Base-by-base conservation (phyloP, 1,140 invertebrate species). In the Scaptomyza graminum region DNA sequence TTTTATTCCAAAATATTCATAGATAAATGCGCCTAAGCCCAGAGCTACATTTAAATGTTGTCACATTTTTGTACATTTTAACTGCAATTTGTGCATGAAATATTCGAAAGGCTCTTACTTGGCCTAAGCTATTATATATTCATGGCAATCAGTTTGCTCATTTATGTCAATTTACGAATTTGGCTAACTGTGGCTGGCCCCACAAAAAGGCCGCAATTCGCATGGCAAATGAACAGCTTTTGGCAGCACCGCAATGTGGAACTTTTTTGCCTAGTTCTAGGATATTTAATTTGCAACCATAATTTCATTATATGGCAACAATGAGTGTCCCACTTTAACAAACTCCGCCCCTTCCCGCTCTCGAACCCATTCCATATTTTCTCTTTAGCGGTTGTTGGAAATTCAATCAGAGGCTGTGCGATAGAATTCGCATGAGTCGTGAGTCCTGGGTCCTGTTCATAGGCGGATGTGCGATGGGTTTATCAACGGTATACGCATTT, bases 401-500 rank as follows among this genome's bases (percentile, higher is more conserved):
- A 84, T 84, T 84, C 77, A 84, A 84, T 84, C 82, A 85, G 76
- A 56, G 50, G 25, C 31, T 34, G 5, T 13, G 25, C 66, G 57
- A 60, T 34, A 54, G n/a, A n/a, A n/a, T n/a, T n/a, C n/a, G 22
- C 16, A 15, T 46, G 3, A 11, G 43, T 22, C 8, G 15, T n/a
- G n/a, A 4, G 22, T 43, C 31, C 31, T 13, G 49, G 9, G 13
- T 59, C 51, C 65, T 65, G 3, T 34, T 1, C 9, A 34, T 34
- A 9, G 31, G 72, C 56, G 44, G 63, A 76, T 43, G 49, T 60
- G 62, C 59, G 64, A 56, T 61, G 49, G 65, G 65, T 67, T 84
- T 84, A 84, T 84, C 81, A 84, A 85, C 76, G 78, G 82, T 81
- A 76, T 88, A 79, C 79, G 79, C 75, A 85, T 85, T 85, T 85